Evolutionary conservation across 2,888 invertebrate species (phyloP).

Genomic region (Cephus runcator): DNA sequence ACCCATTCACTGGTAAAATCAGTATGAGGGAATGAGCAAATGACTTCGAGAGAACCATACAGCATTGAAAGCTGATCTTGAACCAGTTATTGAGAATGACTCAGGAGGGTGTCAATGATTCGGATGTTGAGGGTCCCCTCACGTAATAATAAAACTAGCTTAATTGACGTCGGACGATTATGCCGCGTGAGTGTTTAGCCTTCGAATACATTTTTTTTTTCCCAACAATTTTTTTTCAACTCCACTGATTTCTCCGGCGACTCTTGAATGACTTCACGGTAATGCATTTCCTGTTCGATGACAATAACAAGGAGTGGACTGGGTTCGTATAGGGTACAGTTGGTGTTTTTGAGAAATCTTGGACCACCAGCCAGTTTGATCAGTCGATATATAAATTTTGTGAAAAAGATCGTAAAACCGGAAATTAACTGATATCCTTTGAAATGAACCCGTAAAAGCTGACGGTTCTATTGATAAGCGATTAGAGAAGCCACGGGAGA

Average conservation of each 20-base stretch:
- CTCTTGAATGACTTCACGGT: neutral
- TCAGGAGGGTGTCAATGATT: slow-evolving; percentile 15
- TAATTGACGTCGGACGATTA: neutral
- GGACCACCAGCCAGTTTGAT: neutral
- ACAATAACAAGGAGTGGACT: neutral
- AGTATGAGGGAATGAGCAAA: neutral
- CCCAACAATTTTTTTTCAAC: neutral
- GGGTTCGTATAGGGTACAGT: neutral
- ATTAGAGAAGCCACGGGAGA: neutral
- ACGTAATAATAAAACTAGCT: neutral
- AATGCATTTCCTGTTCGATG: neutral
- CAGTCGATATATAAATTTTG: neutral
- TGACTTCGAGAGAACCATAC: neutral
- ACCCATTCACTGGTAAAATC: neutral
- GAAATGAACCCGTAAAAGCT: rapidly evolving
- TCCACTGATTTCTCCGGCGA: neutral
- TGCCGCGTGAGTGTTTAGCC: neutral
- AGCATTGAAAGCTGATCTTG: slow-evolving; percentile 16
- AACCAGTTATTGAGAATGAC: slow-evolving; percentile 17
- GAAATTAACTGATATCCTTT: neutral
- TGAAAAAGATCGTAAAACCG: neutral
- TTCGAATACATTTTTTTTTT: neutral
- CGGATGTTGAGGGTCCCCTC: neutral
- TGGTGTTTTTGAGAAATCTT: neutral
- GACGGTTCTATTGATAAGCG: neutral